Base-by-base conservation (phyloP, 2,888 invertebrate species). In the Abscondita cerata region DNA sequence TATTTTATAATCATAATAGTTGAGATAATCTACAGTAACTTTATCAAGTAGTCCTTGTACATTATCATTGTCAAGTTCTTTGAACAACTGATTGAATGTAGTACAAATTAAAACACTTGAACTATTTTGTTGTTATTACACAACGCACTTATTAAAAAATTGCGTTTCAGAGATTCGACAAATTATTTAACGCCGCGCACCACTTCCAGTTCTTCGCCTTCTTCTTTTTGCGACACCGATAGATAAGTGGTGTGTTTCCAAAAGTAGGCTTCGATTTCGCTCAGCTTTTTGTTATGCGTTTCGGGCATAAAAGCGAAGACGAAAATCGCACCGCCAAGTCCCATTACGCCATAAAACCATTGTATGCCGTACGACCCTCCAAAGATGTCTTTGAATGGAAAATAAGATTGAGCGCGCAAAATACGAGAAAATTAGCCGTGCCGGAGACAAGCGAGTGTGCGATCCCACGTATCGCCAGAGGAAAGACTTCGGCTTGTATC, bases 401-500 rank as follows among this genome's bases (percentile, higher is more conserved):
- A 72, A 72, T 85, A 86, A 58, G 80, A 80, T 68, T 86, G 85
- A 87, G 80, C 0, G 86, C 82, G 0, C 80, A 76, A 70, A 86
- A 87, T 85, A 86, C 85, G 0, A 86, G 75, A 19, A 85, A 67
- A 70, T 86, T 85, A 1, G 85, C 86, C 67, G 84, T 78, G 31
- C 84, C 83, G 72, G 85, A 85, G 44, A 83, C 81, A 48, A 86
- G 79, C 6, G 86, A 84, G 67, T 86, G 86, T 0, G 86, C 86
- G 9, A 86, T 77, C 1, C 86, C 86, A 19, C 87, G 81, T 40
- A 87, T 86, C 65, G 86, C 85, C 1, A 84, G 80, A 0, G 86
- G 86, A 70, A 86, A 87, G 2, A 87, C 75, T 77, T 87, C 87
- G 0, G 86, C 86, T 0, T 86, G 86, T 85, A 87, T 85, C n/a